Percentiles rank a stretch among this genome's conserved stretches.
Conservation (phyloP, 1,140 invertebrate species). For the Bombus breviceps region DNA sequence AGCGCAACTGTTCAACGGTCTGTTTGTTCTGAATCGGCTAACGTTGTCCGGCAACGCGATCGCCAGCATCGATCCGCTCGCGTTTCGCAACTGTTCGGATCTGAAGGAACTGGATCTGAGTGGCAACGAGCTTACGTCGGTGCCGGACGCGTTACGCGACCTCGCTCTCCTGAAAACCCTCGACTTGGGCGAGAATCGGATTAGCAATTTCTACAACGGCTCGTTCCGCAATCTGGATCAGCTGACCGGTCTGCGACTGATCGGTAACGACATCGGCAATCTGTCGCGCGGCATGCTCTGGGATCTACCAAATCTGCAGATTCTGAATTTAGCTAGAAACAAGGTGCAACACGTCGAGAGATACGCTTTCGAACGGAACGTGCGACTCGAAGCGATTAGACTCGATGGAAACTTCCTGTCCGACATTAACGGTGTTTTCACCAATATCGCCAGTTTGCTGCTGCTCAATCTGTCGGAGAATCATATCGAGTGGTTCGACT, state of each 20-base stretch:
- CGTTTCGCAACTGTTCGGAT: slow-evolving; percentile 95
- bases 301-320: slow-evolving; percentile 91
- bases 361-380: slow-evolving; percentile 91
- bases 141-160: slow-evolving; percentile 92
- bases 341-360: slow-evolving; percentile 92
- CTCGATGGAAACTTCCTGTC: slow-evolving; percentile 93
- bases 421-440: slow-evolving; percentile 93
- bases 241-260: slow-evolving; percentile 91
- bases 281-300: slow-evolving; percentile 92
- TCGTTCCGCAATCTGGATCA: slow-evolving; percentile 93
- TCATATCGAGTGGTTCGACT: slow-evolving; percentile 95
- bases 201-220: slow-evolving; percentile 90
- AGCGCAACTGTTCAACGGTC: slow-evolving; percentile 91
- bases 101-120: slow-evolving; percentile 95
- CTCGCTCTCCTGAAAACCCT: slow-evolving; percentile 92
- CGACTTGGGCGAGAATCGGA: slow-evolving; percentile 94
- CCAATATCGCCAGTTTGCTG: slow-evolving; percentile 89
- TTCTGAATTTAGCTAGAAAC: slow-evolving; percentile 93
- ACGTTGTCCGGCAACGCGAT: slow-evolving; percentile 93
- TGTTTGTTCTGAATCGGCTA: slow-evolving; percentile 92
- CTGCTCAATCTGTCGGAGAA: slow-evolving; percentile 96
- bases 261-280: slow-evolving; percentile 94
- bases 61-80: slow-evolving; percentile 89
- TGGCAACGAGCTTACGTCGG: slow-evolving; percentile 90
- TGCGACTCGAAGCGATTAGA: slow-evolving; percentile 91